A percentile compares a stretch with the other conserved stretches of the same genome.
These are phyloP conservation scores for Apteryx owenii DNA, from an alignment of 2,113 vertebrate genomes.

Conservation along the genomic window DNA sequence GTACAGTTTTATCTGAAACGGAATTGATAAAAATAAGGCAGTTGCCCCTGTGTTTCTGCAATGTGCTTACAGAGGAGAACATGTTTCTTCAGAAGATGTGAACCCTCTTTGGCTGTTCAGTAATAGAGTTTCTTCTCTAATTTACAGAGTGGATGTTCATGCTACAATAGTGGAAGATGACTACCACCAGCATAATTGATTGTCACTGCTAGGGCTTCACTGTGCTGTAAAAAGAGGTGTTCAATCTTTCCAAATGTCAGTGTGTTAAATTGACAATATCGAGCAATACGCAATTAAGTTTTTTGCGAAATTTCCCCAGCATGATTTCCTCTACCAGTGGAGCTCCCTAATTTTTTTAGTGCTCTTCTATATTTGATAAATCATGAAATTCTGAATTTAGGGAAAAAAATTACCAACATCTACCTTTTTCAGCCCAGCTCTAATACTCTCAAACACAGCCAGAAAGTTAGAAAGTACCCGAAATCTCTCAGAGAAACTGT, in stretches of 20 bases:
- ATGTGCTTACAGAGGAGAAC: accelerated
- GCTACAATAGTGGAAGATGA: not conserved
- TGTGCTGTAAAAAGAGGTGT: not conserved
- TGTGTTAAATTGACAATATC: not conserved
- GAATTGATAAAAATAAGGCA: accelerated
- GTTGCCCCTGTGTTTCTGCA: not conserved
- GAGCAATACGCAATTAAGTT: not conserved
- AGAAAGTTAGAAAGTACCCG: not conserved
- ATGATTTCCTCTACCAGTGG: not conserved
- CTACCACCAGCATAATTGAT: not conserved
- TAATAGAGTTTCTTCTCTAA: not conserved
- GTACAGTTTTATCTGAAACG: accelerated
- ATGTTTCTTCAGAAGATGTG: accelerated
- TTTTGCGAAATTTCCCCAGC: not conserved
- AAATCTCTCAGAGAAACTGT: not conserved
- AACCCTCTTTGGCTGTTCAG: not conserved
- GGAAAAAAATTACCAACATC: not conserved
- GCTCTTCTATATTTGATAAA: not conserved
- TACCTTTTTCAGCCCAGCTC: not conserved
- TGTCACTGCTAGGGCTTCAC: not conserved
- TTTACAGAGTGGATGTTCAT: not conserved
- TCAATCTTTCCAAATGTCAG: not conserved
- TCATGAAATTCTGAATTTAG: not conserved
- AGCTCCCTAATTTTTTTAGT: not conserved
- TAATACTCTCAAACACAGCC: not conserved